A percentile compares a stretch with the other conserved stretches of the same genome.
Evolutionary conservation across 2,888 invertebrate genomes (phyloP).

Genomic region (Aleiodes alternator): DNA sequence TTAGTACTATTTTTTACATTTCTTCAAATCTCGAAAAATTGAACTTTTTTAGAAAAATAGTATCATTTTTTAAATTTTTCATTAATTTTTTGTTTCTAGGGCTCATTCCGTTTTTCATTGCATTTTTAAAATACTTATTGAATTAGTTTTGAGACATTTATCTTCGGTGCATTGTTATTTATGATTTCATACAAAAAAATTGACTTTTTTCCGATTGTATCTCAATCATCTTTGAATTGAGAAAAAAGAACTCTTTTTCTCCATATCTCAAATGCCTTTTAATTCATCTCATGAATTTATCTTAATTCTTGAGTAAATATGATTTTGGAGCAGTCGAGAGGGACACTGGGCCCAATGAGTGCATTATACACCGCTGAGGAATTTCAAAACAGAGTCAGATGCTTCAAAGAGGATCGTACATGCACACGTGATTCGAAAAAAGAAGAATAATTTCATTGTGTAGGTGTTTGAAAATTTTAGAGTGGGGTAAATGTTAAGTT

Average conservation of each 20-base stretch:
- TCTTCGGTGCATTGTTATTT: too few species aligned
- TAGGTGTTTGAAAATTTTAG: neutral
- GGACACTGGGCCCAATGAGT: neutral
- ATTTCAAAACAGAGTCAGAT: constrained; percentile 16
- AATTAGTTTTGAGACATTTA: too few species aligned
- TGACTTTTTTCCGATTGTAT: too few species aligned
- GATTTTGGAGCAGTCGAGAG: neutral
- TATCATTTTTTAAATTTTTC: too few species aligned
- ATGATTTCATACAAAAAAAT: too few species aligned
- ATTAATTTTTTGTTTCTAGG: too few species aligned
- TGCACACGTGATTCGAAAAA: constrained; percentile 15
- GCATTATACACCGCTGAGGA: constrained; percentile 24
- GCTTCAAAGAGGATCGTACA: constrained; percentile 2
- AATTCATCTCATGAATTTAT: constrained; percentile 7
- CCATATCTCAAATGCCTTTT: constrained; percentile 1
- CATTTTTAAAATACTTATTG: too few species aligned
- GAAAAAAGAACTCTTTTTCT: neutral
- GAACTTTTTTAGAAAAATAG: too few species aligned
- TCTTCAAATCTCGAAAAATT: too few species aligned
- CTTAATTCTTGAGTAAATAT: constrained; percentile 5
- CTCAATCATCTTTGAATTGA: neutral
- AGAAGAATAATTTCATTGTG: constrained; percentile 15
- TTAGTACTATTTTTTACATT: too few species aligned
- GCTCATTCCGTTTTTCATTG: too few species aligned
- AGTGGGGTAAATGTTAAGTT: constrained; percentile 20